phyloP scores from a whole-genome alignment of 2,797 vertebrate species.

The Rhodeus uyekii region DNA sequence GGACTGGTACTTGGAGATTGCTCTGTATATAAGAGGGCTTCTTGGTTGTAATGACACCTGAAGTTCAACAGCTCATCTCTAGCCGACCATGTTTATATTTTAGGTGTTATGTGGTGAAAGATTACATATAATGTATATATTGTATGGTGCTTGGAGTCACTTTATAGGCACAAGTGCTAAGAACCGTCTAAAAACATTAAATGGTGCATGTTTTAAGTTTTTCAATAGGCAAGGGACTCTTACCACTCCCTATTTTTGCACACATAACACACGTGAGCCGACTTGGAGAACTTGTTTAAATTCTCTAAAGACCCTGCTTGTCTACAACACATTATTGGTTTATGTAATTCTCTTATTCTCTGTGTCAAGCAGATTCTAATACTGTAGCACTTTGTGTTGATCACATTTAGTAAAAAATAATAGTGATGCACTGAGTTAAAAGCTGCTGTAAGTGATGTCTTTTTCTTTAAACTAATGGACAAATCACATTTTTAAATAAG shows the following conservation, averaged over 20 bases:
- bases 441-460: background rate
- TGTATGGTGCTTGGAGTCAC: constrained; percentile 2
- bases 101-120: constrained; percentile 10
- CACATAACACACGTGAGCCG: background rate
- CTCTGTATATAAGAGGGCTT: constrained; percentile 20
- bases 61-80: constrained; percentile 25
- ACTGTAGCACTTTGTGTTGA: background rate
- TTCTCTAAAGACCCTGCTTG: background rate
- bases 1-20: constrained; percentile 7
- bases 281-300: constrained; percentile 34
- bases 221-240: background rate
- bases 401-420: background rate
- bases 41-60: constrained; percentile 30
- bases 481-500: background rate
- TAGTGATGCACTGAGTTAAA: background rate
- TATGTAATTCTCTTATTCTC: background rate
- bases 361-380: background rate
- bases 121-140: constrained; percentile 10
- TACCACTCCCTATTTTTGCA: background rate
- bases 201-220: constrained; percentile 12
- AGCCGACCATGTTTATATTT: constrained; percentile 5
- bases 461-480: background rate
- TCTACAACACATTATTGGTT: background rate
- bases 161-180: background rate
- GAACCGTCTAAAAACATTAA: background rate